Conservation (phyloP, 2,113 vertebrate species). For the Raphicerus campestris region DNA sequence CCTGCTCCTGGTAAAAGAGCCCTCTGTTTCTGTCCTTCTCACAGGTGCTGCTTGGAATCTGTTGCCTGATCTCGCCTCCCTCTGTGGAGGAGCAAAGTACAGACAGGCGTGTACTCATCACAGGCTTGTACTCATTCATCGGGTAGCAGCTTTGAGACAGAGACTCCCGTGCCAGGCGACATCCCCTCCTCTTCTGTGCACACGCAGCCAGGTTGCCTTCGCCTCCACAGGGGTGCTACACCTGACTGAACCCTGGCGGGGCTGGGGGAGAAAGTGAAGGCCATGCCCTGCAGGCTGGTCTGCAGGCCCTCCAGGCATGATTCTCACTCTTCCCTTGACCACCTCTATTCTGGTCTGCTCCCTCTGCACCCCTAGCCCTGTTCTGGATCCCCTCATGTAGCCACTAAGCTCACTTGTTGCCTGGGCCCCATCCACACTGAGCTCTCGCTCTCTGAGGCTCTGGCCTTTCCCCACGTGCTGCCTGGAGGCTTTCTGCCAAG, state of each 20-base stretch:
- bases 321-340: neutral
- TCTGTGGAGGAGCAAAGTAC: no score
- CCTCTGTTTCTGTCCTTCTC: neutral
- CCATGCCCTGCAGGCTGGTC: neutral
- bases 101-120: neutral
- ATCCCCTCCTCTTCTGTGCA: fast-evolving
- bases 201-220: fast-evolving
- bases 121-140: neutral
- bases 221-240: neutral
- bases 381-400: neutral
- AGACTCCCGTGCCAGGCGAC: fast-evolving
- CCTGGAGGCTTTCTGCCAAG: neutral
- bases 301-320: neutral
- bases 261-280: neutral
- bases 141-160: neutral
- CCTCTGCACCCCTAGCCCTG: fast-evolving
- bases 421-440: neutral
- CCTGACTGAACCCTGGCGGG: neutral
- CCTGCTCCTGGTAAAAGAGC: neutral
- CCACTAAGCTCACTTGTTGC: neutral
- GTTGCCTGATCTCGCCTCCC: neutral
- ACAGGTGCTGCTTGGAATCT: neutral
- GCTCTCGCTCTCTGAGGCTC: neutral
- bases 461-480: neutral
- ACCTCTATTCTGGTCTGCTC: neutral